Evolutionary conservation across 2,113 vertebrate genomes (phyloP).

Genomic region (Siniperca knerii): DNA sequence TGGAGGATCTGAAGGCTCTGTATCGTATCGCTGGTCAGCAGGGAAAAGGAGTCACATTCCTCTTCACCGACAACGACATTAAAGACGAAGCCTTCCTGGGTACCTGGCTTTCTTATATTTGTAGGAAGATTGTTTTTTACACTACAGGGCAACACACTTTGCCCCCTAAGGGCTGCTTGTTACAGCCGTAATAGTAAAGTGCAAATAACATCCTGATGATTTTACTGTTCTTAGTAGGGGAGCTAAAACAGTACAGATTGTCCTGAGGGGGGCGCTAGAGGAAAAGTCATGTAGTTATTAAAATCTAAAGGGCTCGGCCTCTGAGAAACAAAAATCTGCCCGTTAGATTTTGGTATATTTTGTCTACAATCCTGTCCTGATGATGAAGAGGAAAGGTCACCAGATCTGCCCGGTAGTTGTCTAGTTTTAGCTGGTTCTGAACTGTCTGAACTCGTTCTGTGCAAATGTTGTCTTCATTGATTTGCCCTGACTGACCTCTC

Average conservation of each 20-base stretch:
- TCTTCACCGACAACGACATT: constrained; percentile 90
- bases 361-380: background rate
- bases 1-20: constrained; percentile 89
- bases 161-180: too few relatives aligned
- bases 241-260: too few relatives aligned
- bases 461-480: background rate
- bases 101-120: constrained; percentile 3
- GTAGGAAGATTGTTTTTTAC: background rate
- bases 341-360: background rate
- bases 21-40: constrained; percentile 88
- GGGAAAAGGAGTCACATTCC: constrained; percentile 87
- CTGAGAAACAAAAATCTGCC: too few relatives aligned
- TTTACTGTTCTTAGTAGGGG: too few relatives aligned
- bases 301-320: too few relatives aligned
- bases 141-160: too few relatives aligned
- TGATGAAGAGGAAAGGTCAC: background rate
- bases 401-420: background rate
- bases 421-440: background rate
- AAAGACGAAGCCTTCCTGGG: constrained; percentile 89
- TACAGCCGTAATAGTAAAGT: too few relatives aligned
- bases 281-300: too few relatives aligned
- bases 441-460: background rate
- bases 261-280: too few relatives aligned
- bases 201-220: too few relatives aligned
- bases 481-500: background rate